Evolutionary conservation across 2,888 invertebrate species (phyloP), one percentile per base, ranked within the genome.

Genomic region (Epistrophella euchroma): DNA sequence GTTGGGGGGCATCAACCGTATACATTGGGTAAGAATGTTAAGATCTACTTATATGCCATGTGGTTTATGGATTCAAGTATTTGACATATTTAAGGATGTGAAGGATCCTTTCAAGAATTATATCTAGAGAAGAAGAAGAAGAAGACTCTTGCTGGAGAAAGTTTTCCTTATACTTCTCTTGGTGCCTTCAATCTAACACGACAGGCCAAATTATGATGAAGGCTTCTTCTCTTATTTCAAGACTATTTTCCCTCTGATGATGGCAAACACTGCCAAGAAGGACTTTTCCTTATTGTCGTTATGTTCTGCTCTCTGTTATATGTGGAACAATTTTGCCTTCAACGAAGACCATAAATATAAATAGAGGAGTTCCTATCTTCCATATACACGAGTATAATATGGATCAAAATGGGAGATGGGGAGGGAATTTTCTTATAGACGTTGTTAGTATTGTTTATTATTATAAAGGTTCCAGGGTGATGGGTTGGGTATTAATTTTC

Each of bases 11-110:
- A n/a, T n/a, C 25, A 56, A 56, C 56, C 56, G 10, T 56, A 55
- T n/a, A 17, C 56, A 32, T 35, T 40, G 17, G 70, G 58, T 68
- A 58, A 43, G 47, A 82, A 74, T 56, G 86, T 70, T 70, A 82
- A 82, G 86, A 86, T 82, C 79, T 84, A 79, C 84, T 84, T 84
- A 84, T 80, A 84, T 80, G 73, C 82, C 86, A 82, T 86, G 82
- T 86, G 86, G 86, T 86, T 86, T 86, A 86, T 86, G 82, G 82
- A 78, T 86, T 86, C 77, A 82, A 82, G 86, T 78, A 74, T 82
- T 86, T 86, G 86, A 86, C 86, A 86, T 86, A 86, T 86, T 86
- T 86, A 86, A 82, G 86, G 86, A 86, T 82, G 77, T 86, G 86
- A 86, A 82, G 86, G 86, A 82, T 81, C 86, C 82, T 72, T 45